These are phyloP conservation scores for Naja naja DNA, from an alignment of 2,113 vertebrate genomes.

Conservation along the genomic window DNA sequence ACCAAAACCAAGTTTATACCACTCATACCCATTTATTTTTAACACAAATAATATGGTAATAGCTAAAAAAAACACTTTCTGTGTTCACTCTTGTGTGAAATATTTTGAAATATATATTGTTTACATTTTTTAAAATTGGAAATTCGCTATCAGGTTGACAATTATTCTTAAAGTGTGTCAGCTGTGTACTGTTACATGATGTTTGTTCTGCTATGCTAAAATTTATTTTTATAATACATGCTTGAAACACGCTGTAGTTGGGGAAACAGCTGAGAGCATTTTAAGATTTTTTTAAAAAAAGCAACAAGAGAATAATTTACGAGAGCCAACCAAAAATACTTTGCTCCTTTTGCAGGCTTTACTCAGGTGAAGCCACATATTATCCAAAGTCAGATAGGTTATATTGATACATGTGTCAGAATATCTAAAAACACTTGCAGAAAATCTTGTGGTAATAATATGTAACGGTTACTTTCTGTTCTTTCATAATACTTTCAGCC, in stretches of 20 bases:
- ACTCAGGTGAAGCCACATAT: not conserved
- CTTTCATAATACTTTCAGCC: not conserved
- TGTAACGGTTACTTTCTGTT: not conserved
- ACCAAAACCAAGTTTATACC: constrained; percentile 73
- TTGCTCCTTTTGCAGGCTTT: not conserved
- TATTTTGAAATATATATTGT: not conserved
- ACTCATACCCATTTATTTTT: constrained; percentile 76
- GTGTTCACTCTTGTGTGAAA: not conserved
- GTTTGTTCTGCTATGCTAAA: not conserved
- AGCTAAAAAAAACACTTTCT: constrained; percentile 48
- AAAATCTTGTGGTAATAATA: not conserved
- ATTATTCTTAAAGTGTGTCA: constrained; percentile 35
- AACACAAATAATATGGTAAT: constrained; percentile 68
- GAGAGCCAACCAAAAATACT: not conserved
- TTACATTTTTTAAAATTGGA: not conserved
- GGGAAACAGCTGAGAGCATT: not conserved
- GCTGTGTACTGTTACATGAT: not conserved
- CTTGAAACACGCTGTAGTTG: not conserved
- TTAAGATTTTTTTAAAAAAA: not conserved
- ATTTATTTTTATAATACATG: not conserved
- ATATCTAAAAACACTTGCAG: not conserved
- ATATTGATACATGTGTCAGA: not conserved
- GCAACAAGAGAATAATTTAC: not conserved
- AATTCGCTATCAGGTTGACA: constrained; percentile 42
- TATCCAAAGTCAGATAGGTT: not conserved